Conservation (phyloP, 2,113 vertebrate genomes). For the Verasper variegatus region DNA sequence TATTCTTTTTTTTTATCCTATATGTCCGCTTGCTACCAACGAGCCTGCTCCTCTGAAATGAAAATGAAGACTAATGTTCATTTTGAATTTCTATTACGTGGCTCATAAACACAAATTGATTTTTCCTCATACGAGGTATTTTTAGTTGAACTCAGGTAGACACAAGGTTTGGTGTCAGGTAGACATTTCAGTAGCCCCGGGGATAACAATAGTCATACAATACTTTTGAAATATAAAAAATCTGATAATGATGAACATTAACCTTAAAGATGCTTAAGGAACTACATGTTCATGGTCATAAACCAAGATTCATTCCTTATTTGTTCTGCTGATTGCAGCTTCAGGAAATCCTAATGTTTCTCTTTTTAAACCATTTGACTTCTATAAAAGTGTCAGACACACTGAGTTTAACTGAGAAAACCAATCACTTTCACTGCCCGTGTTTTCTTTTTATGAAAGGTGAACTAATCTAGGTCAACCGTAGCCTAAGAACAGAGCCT, state of each 20-base stretch:
- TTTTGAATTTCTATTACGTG: conserved; percentile 14
- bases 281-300: not conserved
- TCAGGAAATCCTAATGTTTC: conserved; percentile 12
- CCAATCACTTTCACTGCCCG: conserved; percentile 11
- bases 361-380: conserved; percentile 7
- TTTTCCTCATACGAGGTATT: not conserved
- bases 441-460: conserved; percentile 46
- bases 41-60: not conserved
- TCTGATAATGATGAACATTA: no score
- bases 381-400: conserved; percentile 15
- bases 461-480: conserved; percentile 65
- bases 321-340: not conserved
- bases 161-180: not conserved
- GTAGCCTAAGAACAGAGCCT: conserved; percentile 31
- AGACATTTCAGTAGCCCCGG: not conserved
- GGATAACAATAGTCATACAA: not conserved
- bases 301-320: conserved; percentile 4
- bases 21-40: not conserved
- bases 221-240: no score
- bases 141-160: not conserved
- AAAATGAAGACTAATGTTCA: conserved; percentile 11
- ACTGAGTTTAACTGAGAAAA: not conserved
- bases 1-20: conserved; percentile 2
- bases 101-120: not conserved
- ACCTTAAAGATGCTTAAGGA: not conserved